Conservation (phyloP, 2,888 invertebrate genomes). For the Chymomyza amoena region DNA sequence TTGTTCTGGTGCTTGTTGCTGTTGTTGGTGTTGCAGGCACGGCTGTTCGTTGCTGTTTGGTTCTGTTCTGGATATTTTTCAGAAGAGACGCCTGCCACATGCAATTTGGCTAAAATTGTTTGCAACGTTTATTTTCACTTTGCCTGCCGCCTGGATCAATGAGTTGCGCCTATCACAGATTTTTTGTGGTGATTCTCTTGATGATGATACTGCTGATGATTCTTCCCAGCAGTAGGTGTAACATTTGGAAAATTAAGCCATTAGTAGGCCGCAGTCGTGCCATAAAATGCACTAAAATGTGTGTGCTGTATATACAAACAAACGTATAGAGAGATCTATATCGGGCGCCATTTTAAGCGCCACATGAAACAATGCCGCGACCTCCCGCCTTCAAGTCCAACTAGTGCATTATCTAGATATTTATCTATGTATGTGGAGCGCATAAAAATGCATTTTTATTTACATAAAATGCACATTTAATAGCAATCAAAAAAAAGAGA, state of each 20-base stretch:
- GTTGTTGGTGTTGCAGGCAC: slow-evolving; percentile 10
- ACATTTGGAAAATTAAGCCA: slow-evolving; percentile 72
- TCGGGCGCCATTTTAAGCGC: slow-evolving; percentile 71
- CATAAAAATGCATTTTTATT: slow-evolving; percentile 53
- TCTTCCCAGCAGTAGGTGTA: slow-evolving; percentile 37
- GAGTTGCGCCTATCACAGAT: neutral
- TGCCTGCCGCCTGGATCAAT: slow-evolving; percentile 8
- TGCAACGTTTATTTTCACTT: slow-evolving; percentile 61
- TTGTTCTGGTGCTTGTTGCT: no score
- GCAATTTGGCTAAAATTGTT: slow-evolving; percentile 76
- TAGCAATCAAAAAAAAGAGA: slow-evolving; percentile 9
- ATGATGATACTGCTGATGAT: neutral
- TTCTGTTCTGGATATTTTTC: neutral
- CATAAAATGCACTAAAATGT: neutral
- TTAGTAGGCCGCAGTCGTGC: slow-evolving; percentile 41
- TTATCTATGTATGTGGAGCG: neutral
- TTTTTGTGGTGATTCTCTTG: neutral
- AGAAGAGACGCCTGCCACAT: slow-evolving; percentile 43
- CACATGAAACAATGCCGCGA: slow-evolving; percentile 51
- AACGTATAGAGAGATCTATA: neutral
- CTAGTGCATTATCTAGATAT: neutral
- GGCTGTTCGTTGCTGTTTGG: slow-evolving; percentile 19
- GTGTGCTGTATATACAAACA: neutral
- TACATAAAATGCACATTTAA: slow-evolving; percentile 53
- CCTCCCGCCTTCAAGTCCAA: neutral